Base-by-base conservation (phyloP, 2,113 vertebrate genomes). In the Manacus vitellinus region DNA sequence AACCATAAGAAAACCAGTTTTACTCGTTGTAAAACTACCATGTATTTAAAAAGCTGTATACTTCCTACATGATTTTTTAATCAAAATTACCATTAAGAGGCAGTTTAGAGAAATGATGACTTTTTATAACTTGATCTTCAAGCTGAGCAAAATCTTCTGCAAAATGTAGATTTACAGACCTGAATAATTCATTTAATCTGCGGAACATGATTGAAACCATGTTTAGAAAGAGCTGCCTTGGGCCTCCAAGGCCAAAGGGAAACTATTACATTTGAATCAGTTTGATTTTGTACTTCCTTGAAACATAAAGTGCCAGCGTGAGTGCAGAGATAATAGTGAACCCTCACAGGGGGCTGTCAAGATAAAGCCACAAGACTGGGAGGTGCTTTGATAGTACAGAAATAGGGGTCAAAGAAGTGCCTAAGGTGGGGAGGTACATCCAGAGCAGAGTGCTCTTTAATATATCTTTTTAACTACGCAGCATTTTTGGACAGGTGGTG, bases 131-230 rank as follows among this genome's bases (percentile, higher is more conserved):
- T 84, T 70, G 65, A 82, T 96, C 88, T 92, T 78, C 89, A 85
- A 95, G 73, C 93, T 62, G 68, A 94, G 68, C 24, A 91, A 93
- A 88, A 92, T 94, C 56, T 95, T 92, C 73, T 73, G 65, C 75
- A 93, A 96, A 96, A 94, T 95, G 96, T 84, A 90, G 93, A 96
- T 97, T 94, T 94, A 86, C 81, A 86, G 90, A 90, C 63, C 76
- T 96, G 96, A 97, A 97, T 95, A 95, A 97, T 97, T 97, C 92
- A 97, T 96, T 94, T 96, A 94, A 95, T 97, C 95, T 93, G 68
- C 6, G 73, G 74, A 96, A 95, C 97, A 96, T 92, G 95, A 97
- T 97, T 96, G 95, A 96, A 96, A 93, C 68, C 88, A 78, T 96
- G 92, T 97, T 97, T 96, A 88, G 96, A 97, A 94, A 88, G 94